Evolutionary conservation across 2,113 vertebrate genomes (phyloP), one percentile per base, ranked within the genome.

Genomic region (Motacilla alba): DNA sequence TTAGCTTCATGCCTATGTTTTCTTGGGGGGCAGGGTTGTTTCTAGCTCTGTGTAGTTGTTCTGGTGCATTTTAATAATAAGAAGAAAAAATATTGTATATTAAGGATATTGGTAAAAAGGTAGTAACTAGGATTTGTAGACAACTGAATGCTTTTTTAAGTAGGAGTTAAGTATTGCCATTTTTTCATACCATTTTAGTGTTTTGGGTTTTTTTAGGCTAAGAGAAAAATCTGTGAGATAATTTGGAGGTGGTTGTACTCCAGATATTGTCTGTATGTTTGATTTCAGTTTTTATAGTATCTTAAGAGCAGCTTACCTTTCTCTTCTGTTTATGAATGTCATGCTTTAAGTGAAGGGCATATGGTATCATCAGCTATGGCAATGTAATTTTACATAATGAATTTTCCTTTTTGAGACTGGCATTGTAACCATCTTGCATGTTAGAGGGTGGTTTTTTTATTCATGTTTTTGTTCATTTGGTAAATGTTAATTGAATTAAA

Each of bases 401-500:
- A 41, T 91, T 81, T 86, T 69, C 91, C 74, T 82, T 93, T 95
- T 94, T 96, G 56, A 56, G 47, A 53, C 30, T 78, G 43, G 44
- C 69, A 64, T 85, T 93, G 70, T 64, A 79, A 73, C 70, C 4
- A 24, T 67, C 79, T 93, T 86, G 35, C 4, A 9, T 47, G 37
- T 75, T 87, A 64, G 74, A 89, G 18, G 15, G 15, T 39, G 60
- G 22, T 44, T 46, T 19, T 3, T 4, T 2, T 59, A 66, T 75
- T 62, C 26, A 37, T 31, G 15, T 82, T 30, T 84, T 89, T 94
- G 66, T 89, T 89, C 66, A 64, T 91, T 91, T 84, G 37, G 67
- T 84, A 91, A 95, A 62, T 81, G 74, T 78, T 96, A 87, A 85
- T 82, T 72, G 47, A 85, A 60, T 78, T 94, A 76, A 85, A 53